Evolutionary conservation across 2,797 vertebrate species (phyloP), one percentile per base, ranked within the genome.

Genomic region (Coreius guichenoti): DNA sequence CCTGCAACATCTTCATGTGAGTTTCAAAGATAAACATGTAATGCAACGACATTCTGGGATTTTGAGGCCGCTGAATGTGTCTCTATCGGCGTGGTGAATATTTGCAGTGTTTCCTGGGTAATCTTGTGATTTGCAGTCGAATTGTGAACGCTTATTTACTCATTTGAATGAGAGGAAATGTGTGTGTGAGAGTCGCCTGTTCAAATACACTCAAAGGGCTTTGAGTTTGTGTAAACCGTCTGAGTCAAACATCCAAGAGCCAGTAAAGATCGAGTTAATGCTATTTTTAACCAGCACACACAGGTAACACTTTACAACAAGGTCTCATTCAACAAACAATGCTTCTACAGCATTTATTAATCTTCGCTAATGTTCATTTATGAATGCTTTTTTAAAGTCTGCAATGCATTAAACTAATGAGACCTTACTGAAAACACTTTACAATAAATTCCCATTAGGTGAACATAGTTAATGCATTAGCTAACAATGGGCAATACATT

Each of bases 71-170:
- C n/a, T 70, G 68, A 69, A 26, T 43, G 68, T 26, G 69, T 73
- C 70, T 45, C 23, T 16, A 1, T 75, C 17, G 26, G 54, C 0
- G 16, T 3, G 33, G 6, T 9, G n/a, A 13, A 45, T 79, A 2
- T 80, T 80, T 80, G 58, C 43, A 33, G 61, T 51, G 58, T 80
- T 80, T 68, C 43, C 78, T 14, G 43, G 76, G 78, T 68, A 33
- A 49, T 51, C 16, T 8, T 49, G 29, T 67, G 0, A 68, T 80
- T 51, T 68, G 78, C 63, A n/a, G 29, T 9, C 51, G 29, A 33
- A 33, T 31, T 69, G 63, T 14, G 43, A 68, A 45, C 1, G 16
- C 26, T 80, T 43, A 11, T 43, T 80, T 29, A 23, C 45, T 51
- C n/a, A 33, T 43, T 8, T 43, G 29, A 33, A 14, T 21, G 49